Evolutionary conservation across 2,888 invertebrate genomes (phyloP).

Genomic region (Volucella zonaria): DNA sequence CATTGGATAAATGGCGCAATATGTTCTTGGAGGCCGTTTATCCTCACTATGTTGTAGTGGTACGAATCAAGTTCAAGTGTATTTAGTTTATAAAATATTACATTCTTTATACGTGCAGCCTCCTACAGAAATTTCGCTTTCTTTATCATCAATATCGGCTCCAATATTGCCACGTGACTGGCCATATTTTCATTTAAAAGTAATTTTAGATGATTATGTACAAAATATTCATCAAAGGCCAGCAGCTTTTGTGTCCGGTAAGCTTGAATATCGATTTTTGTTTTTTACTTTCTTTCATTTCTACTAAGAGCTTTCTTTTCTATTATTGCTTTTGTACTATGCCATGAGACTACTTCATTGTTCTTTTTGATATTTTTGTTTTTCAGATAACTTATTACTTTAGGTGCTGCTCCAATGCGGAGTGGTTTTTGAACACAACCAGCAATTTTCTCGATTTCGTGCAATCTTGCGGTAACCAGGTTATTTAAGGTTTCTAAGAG

Average conservation of each 20-base stretch:
- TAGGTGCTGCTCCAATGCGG: too few species aligned
- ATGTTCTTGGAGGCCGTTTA: constrained; percentile 83
- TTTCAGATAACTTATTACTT: too few species aligned
- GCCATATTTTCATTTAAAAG: constrained; percentile 88
- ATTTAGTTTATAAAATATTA: not conserved
- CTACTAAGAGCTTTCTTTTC: too few species aligned
- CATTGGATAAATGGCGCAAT: constrained; percentile 84
- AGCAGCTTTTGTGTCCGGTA: constrained; percentile 70
- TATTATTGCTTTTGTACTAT: too few species aligned
- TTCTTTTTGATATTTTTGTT: too few species aligned
- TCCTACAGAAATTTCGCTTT: constrained; percentile 82
- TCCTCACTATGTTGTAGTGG: constrained; percentile 81
- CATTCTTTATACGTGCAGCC: constrained; percentile 75
- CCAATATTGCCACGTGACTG: constrained; percentile 90
- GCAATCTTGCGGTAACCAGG: too few species aligned
- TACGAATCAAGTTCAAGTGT: constrained; percentile 70
- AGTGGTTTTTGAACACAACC: too few species aligned
- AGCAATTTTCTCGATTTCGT: too few species aligned
- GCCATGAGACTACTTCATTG: too few species aligned
- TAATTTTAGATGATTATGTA: constrained; percentile 79
- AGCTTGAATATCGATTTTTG: not conserved
- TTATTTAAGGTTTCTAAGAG: too few species aligned
- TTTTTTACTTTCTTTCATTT: not conserved
- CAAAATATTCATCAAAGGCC: constrained; percentile 78
- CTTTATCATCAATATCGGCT: constrained; percentile 84